Evolutionary conservation across 2,113 vertebrate species (phyloP), one percentile per base, ranked within the genome.

Genomic region (Nesogale talazaci): DNA sequence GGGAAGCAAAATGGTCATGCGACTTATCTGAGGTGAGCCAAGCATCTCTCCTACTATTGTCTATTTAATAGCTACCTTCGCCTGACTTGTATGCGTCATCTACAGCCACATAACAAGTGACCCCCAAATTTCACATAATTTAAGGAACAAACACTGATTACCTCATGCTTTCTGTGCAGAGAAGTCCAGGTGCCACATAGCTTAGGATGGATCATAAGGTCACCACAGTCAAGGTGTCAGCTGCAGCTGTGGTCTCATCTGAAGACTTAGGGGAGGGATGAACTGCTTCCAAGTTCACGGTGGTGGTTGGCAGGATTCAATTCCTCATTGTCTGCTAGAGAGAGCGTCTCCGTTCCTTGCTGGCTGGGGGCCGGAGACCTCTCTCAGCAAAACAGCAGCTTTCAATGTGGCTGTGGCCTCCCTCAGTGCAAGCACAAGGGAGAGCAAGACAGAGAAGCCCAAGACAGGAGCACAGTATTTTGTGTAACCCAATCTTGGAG

Each of bases 401-500:
- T 23, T 36, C 70, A 52, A 38, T 16, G 22, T 34, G 70, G 85
- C 2, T n/a, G 57, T 38, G 56, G 6, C 42, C 70, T 74, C 38
- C 42, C 16, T n/a, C 46, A 52, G 7, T 83, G 56, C 1, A 36
- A 94, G 63, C 7, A 1, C 69, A 22, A 1, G 1, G 81, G 72
- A 46, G 3, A 63, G 31, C 63, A 20, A 34, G 76, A 14, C 69
- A 67, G 46, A 15, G n/a, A 83, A 65, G 70, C 36, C 78, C 25
- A 25, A 75, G 75, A 40, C 63, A 80, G 85, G 89, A 83, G 29
- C 70, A 70, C 20, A 27, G 56, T 36, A 67, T 72, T 86, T 88
- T 74, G 93, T 93, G 83, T 69, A 91, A 94, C 52, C 91, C 86
- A 83, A 91, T 93, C 94, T 86, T 89, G 36, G 23, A 83, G 94